Base-by-base conservation (phyloP, 2,888 invertebrate species). In the Cephus pygmeus region DNA sequence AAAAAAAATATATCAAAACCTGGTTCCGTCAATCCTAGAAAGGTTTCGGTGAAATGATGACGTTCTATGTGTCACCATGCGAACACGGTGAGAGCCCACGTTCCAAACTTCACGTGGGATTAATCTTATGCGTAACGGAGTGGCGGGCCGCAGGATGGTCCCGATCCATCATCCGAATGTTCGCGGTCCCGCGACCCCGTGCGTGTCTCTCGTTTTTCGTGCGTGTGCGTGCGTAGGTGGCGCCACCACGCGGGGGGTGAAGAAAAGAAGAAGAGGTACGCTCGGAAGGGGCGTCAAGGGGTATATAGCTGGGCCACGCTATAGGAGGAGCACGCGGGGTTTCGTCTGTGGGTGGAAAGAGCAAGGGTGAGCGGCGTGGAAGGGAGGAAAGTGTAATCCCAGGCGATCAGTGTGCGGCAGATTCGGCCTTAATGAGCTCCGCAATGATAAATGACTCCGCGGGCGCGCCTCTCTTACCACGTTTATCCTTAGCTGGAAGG, bases 371-470 rank as follows among this genome's bases (percentile, higher is more conserved):
- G 35, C 74, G 74, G 30, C n/a, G 74, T 35, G 34, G 74, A 84
- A 80, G 78, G 81, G 81, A 81, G 73, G 80, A 81, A 80, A 81
- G 85, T 83, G 83, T 87, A 87, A 90, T 90, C 88, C 88, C 86
- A 87, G 85, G 87, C 89, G 90, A 91, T 90, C 89, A 88, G 88
- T 85, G 87, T 85, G 89, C 89, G 89, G 90, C 89, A 91, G 91
- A 92, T 92, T 92, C 91, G 88, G 88, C 87, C 91, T 91, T 92
- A 92, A 92, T 92, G 92, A 92, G 92, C 91, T 90, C 87, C 87
- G 85, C 90, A 91, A 92, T 92, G 92, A 92, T 92, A 92, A 92
- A 92, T 92, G 90, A 89, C 88, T 88, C 87, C 90, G 91, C 91
- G 90, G 89, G 91, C 90, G 92, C 92, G 91, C 92, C 92, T 92